Percentiles rank a stretch among this genome's conserved stretches.
Conservation (phyloP, 2,113 vertebrate species). For the Menidia beryllina region DNA sequence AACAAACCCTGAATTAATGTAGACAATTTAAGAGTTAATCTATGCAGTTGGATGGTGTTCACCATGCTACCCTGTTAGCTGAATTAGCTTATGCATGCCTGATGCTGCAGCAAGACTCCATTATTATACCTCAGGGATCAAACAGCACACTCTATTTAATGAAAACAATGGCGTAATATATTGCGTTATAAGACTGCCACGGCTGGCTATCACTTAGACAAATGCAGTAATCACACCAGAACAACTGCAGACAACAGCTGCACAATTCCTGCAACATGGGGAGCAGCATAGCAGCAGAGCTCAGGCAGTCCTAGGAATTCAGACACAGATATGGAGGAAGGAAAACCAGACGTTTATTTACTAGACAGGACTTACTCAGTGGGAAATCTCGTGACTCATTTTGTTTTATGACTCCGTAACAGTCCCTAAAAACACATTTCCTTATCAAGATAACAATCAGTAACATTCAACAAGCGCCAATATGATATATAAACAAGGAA, state of each 20-base stretch:
- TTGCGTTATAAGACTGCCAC: conserved; percentile 66
- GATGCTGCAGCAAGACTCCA: conserved; percentile 2
- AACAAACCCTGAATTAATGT: background rate
- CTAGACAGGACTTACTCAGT: conserved; percentile 3
- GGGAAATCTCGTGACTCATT: conserved; percentile 11
- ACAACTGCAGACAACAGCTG: conserved; percentile 76
- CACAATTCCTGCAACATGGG: conserved; percentile 64
- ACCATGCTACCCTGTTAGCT: conserved; percentile 12
- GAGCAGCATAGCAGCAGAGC: conserved; percentile 28
- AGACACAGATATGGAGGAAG: conserved; percentile 39
- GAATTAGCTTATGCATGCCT: conserved; percentile 54
- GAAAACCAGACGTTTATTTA: conserved; percentile 45
- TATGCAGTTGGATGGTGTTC: conserved; percentile 7
- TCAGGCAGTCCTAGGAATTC: conserved; percentile 41
- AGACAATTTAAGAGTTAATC: conserved; percentile 8
- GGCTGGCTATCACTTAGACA: conserved; percentile 69
- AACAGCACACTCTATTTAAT: conserved; percentile 75
- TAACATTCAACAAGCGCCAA: background rate
- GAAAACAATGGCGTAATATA: conserved; percentile 75
- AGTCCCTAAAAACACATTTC: background rate
- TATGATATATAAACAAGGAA: background rate
- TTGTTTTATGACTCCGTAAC: background rate
- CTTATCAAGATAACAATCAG: background rate
- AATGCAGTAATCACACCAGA: conserved; percentile 70
- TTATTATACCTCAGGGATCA: conserved; percentile 56